A percentile compares a stretch with the other conserved stretches of the same genome.
These are phyloP conservation scores for Martes martes DNA, from an alignment of 2,113 vertebrate species.

Conservation along the genomic window DNA sequence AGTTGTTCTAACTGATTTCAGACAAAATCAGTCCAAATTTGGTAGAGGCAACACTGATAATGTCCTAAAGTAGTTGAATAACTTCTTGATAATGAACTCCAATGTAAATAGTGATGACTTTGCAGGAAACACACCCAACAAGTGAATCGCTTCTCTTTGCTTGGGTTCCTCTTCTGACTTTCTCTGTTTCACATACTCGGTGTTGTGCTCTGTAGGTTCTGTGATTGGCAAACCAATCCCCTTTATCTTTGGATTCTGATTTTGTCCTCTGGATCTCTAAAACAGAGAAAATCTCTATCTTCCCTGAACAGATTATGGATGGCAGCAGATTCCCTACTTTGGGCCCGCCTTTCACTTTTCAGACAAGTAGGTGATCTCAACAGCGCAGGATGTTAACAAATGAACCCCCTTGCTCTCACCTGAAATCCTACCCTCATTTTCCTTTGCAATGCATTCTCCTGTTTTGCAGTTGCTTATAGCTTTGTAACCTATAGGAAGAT, in stretches of 20 bases:
- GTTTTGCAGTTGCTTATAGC: background rate
- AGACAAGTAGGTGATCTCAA: background rate
- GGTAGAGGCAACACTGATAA: background rate
- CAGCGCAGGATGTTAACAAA: background rate
- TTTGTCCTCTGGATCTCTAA: constrained; percentile 51
- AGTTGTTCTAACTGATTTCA: background rate
- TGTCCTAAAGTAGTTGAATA: background rate
- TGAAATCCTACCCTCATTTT: background rate
- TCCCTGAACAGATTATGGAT: constrained; percentile 21
- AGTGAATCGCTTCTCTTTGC: background rate
- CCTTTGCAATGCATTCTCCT: background rate
- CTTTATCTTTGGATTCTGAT: constrained; percentile 54
- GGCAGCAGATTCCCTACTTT: background rate
- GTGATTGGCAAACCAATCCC: constrained; percentile 64
- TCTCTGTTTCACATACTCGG: background rate
- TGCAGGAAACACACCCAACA: background rate
- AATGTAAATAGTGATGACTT: background rate
- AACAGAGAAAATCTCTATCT: constrained; percentile 62
- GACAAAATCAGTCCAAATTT: background rate
- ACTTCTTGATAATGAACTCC: background rate
- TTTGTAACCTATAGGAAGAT: background rate
- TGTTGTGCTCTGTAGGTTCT: background rate
- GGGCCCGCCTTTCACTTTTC: background rate
- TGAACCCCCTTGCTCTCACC: background rate
- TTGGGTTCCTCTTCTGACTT: background rate